Evolutionary conservation across 2,888 invertebrate genomes (phyloP), one percentile per base, ranked within the genome.

Genomic region (Hipparchia semele): DNA sequence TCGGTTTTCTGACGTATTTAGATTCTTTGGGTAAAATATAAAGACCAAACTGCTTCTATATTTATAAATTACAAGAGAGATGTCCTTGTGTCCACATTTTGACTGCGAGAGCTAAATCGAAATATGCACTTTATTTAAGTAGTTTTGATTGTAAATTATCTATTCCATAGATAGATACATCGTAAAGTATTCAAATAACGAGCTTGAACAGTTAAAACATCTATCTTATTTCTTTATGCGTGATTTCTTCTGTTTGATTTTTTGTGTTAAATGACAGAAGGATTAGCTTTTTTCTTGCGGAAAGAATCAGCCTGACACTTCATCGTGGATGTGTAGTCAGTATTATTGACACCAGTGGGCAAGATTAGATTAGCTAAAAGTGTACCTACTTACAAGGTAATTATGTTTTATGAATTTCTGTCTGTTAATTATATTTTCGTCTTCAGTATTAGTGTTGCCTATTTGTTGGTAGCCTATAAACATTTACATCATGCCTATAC

Each of bases 401-500:
- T 23, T 23, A 60, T 62, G 9, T 64, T 10, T 65, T 65, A 8
- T 46, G 62, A 46, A 46, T 59, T 53, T 51, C 45, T 7, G 49
- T 13, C 13, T 67, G 45, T 62, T 13, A 5, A 12, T 61, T 67
- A 67, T 23, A 23, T 23, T 51, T 71, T 61, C 66, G 54, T 54
- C 49, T 66, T 60, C 39, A 49, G 12, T 51, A 45, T 71, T 71
- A 39, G n/a, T 71, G 59, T 65, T n/a, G 1, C 39, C 67, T 53
- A 67, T 53, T 49, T 39, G 23, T 12, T 10, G 0, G 23, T 54
- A 67, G 12, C 59, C 59, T 23, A 46, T 49, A 71, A 67, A 54
- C 67, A 71, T 71, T 71, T 60, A 67, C 51, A 39, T 53, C 60
- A 56, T 13, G 13, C 54, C 12, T 45, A 39, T 53, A 62, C 46